Evolutionary conservation across 1,140 invertebrate species (phyloP).

Genomic region (Anadara kagoshimensis): DNA sequence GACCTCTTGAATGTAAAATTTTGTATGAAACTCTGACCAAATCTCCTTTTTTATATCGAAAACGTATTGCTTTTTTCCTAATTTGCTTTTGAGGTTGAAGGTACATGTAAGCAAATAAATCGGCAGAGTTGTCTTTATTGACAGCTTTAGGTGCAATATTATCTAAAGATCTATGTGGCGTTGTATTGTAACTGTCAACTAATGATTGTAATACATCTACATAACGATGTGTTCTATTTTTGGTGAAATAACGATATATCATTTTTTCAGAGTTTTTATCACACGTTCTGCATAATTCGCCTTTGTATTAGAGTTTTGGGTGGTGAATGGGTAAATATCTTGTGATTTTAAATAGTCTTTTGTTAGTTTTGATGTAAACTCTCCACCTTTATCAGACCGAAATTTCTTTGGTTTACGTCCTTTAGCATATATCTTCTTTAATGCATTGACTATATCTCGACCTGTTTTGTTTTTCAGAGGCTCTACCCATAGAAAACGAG

Average conservation of each 20-base stretch:
- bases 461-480: slow-evolving; percentile 6
- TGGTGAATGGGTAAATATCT: slow-evolving; percentile 5
- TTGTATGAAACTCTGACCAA: not conserved
- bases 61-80: not conserved
- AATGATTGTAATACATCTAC: slow-evolving; percentile 6
- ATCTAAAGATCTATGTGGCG: slow-evolving; percentile 16
- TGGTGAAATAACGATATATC: slow-evolving; percentile 13
- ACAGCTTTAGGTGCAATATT: slow-evolving; percentile 23
- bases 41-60: slow-evolving; percentile 5
- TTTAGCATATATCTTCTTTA: not conserved
- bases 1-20: slow-evolving; percentile 2
- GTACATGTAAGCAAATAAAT: slow-evolving; percentile 24
- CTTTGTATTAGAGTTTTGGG: slow-evolving; percentile 5
- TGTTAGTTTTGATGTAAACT: not conserved
- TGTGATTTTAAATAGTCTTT: slow-evolving; percentile 12
- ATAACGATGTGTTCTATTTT: slow-evolving; percentile 17
- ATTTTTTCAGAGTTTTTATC: slow-evolving; percentile 11
- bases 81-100: slow-evolving; percentile 11
- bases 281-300: slow-evolving; percentile 20
- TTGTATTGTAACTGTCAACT: slow-evolving; percentile 15
- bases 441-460: not conserved
- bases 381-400: slow-evolving; percentile 7
- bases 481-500: not conserved
- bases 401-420: slow-evolving; percentile 6
- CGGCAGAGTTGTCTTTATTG: slow-evolving; percentile 9